Conservation (phyloP, 2,888 invertebrate genomes). For the Eupithecia inturbata region DNA sequence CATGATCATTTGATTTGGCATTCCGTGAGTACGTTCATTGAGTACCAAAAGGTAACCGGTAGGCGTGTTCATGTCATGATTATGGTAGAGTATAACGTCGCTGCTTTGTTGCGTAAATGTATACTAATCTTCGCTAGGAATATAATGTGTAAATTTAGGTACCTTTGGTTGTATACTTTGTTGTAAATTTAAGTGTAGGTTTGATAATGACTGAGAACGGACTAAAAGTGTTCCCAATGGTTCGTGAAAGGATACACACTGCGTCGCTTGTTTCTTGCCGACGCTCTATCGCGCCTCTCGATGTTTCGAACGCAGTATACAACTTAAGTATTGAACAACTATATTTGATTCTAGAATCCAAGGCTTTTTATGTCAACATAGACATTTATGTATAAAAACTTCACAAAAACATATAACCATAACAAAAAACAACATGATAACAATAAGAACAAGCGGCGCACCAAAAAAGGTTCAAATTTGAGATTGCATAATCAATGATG, state of each 20-base stretch:
- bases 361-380: background rate
- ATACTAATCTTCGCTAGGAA: background rate
- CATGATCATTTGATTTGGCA: constrained; percentile 30
- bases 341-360: background rate
- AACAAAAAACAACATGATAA: background rate
- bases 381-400: background rate
- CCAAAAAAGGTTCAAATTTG: no score
- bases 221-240: no score
- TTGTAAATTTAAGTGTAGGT: background rate
- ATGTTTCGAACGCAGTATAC: background rate
- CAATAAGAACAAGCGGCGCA: no score
- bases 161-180: background rate
- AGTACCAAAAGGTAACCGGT: constrained; percentile 10
- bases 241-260: no score
- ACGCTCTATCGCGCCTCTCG: no score
- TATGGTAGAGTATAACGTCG: background rate
- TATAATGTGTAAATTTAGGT: background rate
- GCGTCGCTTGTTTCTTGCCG: no score
- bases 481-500: no score
- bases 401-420: no score
- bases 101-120: background rate
- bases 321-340: background rate
- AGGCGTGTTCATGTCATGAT: constrained; percentile 5
- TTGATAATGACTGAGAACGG: no score
- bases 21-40: constrained; percentile 33